Conservation (phyloP, 2,113 vertebrate genomes). For the Xiphophorus maculatus region DNA sequence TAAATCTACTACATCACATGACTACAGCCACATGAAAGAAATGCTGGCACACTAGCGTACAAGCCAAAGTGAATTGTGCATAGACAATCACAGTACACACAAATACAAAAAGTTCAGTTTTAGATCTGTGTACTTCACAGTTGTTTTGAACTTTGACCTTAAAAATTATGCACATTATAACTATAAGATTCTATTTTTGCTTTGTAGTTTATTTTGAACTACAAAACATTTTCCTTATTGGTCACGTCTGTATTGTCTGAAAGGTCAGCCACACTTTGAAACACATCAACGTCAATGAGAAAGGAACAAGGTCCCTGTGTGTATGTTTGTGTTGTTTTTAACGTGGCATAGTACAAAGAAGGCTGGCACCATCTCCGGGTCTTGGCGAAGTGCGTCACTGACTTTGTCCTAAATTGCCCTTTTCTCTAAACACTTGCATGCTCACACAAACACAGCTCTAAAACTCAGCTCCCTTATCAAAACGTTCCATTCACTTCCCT, state of each 20-base stretch:
- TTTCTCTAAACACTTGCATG: conserved; percentile 49
- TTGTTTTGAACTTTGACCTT: not conserved
- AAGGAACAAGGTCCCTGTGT: conserved; percentile 6
- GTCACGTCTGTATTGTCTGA: conserved; percentile 35
- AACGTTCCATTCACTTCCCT: conserved; percentile 71
- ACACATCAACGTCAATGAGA: conserved; percentile 11
- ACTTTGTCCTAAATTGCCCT: conserved; percentile 68
- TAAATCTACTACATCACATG: no score
- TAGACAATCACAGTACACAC: not conserved
- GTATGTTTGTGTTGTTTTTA: conserved; percentile 35
- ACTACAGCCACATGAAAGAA: no score
- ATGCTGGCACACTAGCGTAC: no score
- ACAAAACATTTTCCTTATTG: conserved; percentile 18
- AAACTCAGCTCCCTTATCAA: conserved; percentile 67
- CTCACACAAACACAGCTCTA: conserved; percentile 31
- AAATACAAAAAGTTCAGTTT: not conserved
- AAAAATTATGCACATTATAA: conserved; percentile 9
- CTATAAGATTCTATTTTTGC: not conserved
- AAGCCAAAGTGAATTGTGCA: not conserved
- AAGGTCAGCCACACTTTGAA: conserved; percentile 16
- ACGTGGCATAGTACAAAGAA: conserved; percentile 45
- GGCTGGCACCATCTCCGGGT: conserved; percentile 45
- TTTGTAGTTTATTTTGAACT: conserved; percentile 14
- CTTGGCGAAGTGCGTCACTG: conserved; percentile 60
- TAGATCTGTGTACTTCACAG: not conserved